Evolutionary conservation across 2,888 invertebrate genomes (phyloP).

Genomic region (Tubulanus polymorphus): DNA sequence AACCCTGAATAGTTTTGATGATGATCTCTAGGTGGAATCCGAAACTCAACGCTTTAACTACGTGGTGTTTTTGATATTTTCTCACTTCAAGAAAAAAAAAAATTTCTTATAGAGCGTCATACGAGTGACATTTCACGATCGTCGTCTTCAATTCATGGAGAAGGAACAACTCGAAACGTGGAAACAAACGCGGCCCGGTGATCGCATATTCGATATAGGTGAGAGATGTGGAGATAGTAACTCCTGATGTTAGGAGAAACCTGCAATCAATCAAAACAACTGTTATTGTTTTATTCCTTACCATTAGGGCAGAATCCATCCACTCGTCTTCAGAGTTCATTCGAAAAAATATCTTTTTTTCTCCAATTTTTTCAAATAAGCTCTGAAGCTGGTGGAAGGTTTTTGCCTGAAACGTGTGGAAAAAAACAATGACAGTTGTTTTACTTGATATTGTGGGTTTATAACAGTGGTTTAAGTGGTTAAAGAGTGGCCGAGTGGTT

Average conservation of each 20-base stretch:
- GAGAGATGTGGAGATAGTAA: slow-evolving; percentile 6
- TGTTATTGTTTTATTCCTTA: background rate
- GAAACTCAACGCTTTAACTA: no score
- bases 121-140: slow-evolving; percentile 92
- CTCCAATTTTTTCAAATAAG: no score
- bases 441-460: no score
- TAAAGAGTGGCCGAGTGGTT: no score
- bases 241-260: background rate
- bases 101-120: slow-evolving; percentile 64
- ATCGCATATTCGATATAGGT: slow-evolving; percentile 81
- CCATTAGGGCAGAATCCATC: background rate
- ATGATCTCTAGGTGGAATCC: no score
- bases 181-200: slow-evolving; percentile 84
- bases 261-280: background rate
- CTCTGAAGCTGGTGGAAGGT: no score
- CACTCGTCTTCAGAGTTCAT: background rate
- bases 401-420: no score
- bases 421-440: no score
- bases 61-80: no score
- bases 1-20: no score
- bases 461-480: no score
- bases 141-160: slow-evolving; percentile 91
- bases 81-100: no score
- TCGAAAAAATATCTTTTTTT: background rate
- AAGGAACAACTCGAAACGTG: slow-evolving; percentile 88